phyloP scores from a whole-genome alignment of 64 coral and sea anemone genomes.

The Anthopleura sola region DNA sequence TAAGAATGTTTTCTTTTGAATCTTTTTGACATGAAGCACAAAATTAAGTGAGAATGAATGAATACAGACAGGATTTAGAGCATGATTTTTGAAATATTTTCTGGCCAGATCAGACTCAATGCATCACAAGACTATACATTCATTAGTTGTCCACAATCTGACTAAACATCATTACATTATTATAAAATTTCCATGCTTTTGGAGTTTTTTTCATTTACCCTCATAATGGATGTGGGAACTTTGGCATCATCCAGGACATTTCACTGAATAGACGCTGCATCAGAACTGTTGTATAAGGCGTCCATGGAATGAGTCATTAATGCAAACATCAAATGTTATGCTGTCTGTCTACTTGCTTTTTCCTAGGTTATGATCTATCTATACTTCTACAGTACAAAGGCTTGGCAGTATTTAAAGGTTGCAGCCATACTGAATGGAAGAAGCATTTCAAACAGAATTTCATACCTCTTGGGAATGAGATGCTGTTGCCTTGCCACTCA shows the following conservation, averaged over 20 bases:
- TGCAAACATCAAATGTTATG: neutral
- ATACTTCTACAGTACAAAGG: neutral
- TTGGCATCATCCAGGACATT: slow-evolving; percentile 4
- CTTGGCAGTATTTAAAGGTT: neutral
- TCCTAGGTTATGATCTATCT: neutral
- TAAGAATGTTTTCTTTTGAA: no score
- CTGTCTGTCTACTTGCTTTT: neutral
- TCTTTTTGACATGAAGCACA: neutral
- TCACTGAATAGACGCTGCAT: slow-evolving; percentile 2
- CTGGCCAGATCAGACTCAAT: neutral
- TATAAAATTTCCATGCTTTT: neutral
- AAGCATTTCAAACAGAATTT: no score
- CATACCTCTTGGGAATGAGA: no score
- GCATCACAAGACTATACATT: neutral
- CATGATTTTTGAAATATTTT: no score
- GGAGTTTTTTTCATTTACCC: neutral
- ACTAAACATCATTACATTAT: neutral
- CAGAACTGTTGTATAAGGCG: neutral
- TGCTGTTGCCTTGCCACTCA: neutral
- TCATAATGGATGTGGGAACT: neutral
- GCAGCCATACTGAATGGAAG: neutral
- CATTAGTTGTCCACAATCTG: neutral
- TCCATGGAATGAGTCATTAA: neutral
- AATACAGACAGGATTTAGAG: no score
- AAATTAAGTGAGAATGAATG: no score